phyloP scores from a whole-genome alignment of 2,797 vertebrate species.

The Clamator glandarius region DNA sequence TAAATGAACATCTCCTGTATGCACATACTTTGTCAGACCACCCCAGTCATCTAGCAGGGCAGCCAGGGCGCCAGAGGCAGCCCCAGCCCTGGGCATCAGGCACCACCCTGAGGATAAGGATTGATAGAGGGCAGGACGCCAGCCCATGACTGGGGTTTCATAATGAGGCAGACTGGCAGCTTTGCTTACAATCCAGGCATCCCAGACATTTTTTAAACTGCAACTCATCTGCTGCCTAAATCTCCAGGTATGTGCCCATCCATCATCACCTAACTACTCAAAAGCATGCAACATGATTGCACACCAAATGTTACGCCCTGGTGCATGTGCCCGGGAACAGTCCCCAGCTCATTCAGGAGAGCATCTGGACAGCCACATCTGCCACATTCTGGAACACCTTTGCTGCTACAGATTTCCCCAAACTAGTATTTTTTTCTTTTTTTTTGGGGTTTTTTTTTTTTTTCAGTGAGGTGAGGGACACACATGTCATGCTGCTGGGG shows the following conservation, averaged over 20 bases:
- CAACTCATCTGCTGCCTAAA: not conserved
- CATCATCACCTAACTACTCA: not conserved
- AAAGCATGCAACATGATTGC: not conserved
- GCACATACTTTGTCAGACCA: accelerated
- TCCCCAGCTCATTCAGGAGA: not conserved
- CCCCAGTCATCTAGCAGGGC: not conserved
- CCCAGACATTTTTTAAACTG: not conserved
- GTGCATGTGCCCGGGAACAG: not conserved
- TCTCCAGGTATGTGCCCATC: not conserved
- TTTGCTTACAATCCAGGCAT: not conserved
- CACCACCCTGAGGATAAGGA: not conserved
- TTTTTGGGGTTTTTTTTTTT: too few species aligned
- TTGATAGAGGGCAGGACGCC: not conserved
- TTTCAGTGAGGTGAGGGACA: not conserved
- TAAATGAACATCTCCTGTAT: not conserved
- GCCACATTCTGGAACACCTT: not conserved
- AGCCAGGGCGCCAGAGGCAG: not conserved
- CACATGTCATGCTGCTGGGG: accelerated
- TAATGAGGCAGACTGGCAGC: not conserved
- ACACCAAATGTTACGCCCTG: not conserved
- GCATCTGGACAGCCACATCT: not conserved
- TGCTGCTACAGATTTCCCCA: not conserved
- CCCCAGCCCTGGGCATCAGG: not conserved
- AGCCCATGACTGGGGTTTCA: accelerated
- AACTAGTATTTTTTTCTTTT: not conserved